Evolutionary conservation across 2,888 invertebrate species (phyloP).

Genomic region (Cheilosia vernalis): DNA sequence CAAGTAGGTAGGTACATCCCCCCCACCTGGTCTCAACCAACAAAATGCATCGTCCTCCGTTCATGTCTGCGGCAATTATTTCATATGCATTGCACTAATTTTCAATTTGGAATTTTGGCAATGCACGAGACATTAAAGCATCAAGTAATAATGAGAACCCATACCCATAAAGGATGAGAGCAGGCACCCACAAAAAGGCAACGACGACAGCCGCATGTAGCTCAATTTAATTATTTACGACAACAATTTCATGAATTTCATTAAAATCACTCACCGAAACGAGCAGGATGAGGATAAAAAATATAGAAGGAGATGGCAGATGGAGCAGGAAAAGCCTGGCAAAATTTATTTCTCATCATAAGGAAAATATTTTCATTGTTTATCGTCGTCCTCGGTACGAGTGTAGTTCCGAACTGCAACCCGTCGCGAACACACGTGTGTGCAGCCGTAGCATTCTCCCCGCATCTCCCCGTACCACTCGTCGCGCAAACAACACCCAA

Average conservation of each 20-base stretch:
- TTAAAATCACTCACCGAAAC: conserved; percentile 79
- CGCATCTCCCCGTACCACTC: too few relatives aligned
- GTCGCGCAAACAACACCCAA: too few relatives aligned
- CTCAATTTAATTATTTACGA: conserved; percentile 81
- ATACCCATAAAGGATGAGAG: conserved; percentile 9
- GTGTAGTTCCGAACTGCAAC: too few relatives aligned
- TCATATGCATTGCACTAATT: conserved; percentile 59
- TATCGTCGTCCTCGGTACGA: conserved; percentile 49
- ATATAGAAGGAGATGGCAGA: neutral
- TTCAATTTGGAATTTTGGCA: conserved; percentile 63
- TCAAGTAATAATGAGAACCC: conserved; percentile 46
- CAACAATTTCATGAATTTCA: conserved; percentile 81
- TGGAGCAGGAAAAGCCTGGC: conserved; percentile 43
- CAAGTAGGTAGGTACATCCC: neutral
- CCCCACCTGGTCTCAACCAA: neutral
- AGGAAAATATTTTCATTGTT: conserved; percentile 76
- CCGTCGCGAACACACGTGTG: too few relatives aligned
- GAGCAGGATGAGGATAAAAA: conserved; percentile 29
- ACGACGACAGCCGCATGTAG: conserved; percentile 57
- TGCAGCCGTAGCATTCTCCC: too few relatives aligned
- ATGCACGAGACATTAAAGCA: conserved; percentile 59
- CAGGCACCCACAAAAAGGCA: conserved; percentile 17
- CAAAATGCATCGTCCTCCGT: neutral
- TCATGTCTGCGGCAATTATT: conserved; percentile 48
- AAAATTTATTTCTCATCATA: conserved; percentile 72